Evolutionary conservation across 2,888 invertebrate species (phyloP).

Genomic region (Caenorhabditis zanzibari): DNA sequence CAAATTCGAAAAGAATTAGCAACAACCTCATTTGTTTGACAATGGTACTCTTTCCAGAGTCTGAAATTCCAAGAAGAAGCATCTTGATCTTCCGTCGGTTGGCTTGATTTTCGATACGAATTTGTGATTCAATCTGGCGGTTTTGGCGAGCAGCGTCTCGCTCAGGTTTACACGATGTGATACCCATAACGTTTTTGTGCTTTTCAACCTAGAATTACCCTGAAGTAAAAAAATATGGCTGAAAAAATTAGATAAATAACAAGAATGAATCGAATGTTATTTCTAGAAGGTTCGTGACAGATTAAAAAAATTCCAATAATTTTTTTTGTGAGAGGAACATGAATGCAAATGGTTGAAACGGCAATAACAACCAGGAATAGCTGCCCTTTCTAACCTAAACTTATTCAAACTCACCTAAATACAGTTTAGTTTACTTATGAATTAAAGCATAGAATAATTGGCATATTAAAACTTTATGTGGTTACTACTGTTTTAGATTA

Average conservation of each 20-base stretch:
- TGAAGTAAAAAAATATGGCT: not conserved
- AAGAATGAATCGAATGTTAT: not conserved
- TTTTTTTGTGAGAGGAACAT: too few species aligned
- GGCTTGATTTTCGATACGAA: slow-evolving; percentile 44
- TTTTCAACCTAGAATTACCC: slow-evolving; percentile 20
- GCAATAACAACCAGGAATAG: too few species aligned
- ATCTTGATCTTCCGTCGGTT: slow-evolving; percentile 59
- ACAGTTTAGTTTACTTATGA: too few species aligned
- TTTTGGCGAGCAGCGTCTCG: slow-evolving; percentile 44
- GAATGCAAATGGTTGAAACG: too few species aligned
- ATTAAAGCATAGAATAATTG: too few species aligned
- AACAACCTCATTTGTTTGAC: slow-evolving; percentile 73
- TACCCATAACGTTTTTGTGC: slow-evolving; percentile 44
- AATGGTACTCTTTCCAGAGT: slow-evolving; percentile 71
- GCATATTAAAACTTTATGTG: too few species aligned
- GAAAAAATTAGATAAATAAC: not conserved
- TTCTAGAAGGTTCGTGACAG: too few species aligned
- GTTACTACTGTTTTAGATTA: too few species aligned
- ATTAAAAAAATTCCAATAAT: too few species aligned
- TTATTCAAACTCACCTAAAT: too few species aligned
- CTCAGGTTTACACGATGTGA: slow-evolving; percentile 50
- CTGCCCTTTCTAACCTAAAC: too few species aligned
- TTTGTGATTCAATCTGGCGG: slow-evolving; percentile 52
- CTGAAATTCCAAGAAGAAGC: slow-evolving; percentile 55
- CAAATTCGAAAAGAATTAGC: not conserved